Evolutionary conservation across 1,140 invertebrate species (phyloP).

Genomic region (Sipha flava): DNA sequence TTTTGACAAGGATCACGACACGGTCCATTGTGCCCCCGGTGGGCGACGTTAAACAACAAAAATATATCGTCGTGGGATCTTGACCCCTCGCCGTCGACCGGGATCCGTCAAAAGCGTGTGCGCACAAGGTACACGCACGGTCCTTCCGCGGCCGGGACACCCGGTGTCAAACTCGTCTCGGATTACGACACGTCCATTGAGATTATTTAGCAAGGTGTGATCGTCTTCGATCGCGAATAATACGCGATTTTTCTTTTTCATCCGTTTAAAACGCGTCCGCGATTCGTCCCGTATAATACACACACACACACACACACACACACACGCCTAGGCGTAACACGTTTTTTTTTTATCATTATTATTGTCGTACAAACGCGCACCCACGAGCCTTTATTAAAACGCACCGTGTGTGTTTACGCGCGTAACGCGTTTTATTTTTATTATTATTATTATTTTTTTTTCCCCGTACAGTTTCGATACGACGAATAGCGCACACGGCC

Average conservation of each 20-base stretch:
- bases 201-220: conserved; percentile 4
- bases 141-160: neutral
- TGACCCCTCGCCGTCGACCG: neutral
- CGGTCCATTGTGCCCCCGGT: neutral
- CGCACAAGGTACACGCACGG: too few relatives aligned
- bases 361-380: neutral
- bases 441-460: too few relatives aligned
- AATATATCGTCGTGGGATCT: conserved; percentile 20
- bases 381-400: neutral
- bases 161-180: conserved; percentile 10
- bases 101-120: neutral
- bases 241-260: neutral
- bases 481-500: neutral
- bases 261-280: conserved; percentile 19
- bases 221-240: neutral
- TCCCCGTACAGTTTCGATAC: neutral
- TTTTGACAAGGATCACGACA: neutral
- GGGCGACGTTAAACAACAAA: neutral
- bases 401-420: neutral
- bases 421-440: neutral
- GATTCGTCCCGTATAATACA: too few relatives aligned
- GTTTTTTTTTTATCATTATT: neutral
- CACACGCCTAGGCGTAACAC: neutral
- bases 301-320: neutral
- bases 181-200: conserved; percentile 10